A percentile compares a stretch with the other conserved stretches of the same genome.
phyloP scores from a whole-genome alignment of 2,113 vertebrate species.

The Leuciscus idus region DNA sequence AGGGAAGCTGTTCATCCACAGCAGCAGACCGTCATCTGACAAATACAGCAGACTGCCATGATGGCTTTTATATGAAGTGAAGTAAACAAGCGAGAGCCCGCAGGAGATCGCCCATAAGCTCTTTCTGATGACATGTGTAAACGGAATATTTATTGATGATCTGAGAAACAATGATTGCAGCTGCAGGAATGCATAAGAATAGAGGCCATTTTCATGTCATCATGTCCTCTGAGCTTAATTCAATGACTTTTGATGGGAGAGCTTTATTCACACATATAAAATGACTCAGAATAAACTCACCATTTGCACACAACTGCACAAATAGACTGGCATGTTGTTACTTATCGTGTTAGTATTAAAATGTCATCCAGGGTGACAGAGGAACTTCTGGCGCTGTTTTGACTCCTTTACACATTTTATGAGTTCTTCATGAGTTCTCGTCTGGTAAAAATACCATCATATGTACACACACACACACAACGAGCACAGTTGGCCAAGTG shows the following conservation, averaged over 20 bases:
- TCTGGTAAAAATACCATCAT: too few species aligned
- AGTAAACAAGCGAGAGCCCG: conserved; percentile 42
- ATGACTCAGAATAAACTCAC: background rate
- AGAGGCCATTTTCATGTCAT: background rate
- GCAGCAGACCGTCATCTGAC: conserved; percentile 42
- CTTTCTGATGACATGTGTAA: background rate
- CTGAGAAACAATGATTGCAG: background rate
- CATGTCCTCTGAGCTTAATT: background rate
- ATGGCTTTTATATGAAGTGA: conserved; percentile 33
- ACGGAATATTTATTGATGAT: conserved; percentile 24
- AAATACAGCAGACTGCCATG: conserved; percentile 12
- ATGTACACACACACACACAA: too few species aligned
- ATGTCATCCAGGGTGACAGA: too few species aligned
- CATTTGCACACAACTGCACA: background rate
- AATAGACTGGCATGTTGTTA: background rate
- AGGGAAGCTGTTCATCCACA: conserved; percentile 43
- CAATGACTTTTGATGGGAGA: background rate
- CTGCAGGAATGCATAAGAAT: background rate
- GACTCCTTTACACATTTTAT: too few species aligned
- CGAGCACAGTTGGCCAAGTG: too few species aligned
- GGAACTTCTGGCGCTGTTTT: too few species aligned
- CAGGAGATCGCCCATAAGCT: conserved; percentile 6
- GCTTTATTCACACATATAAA: background rate
- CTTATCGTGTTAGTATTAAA: background rate
- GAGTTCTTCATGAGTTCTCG: too few species aligned